phyloP scores from a whole-genome alignment of 2,113 vertebrate species.

The Mustelus asterias region DNA sequence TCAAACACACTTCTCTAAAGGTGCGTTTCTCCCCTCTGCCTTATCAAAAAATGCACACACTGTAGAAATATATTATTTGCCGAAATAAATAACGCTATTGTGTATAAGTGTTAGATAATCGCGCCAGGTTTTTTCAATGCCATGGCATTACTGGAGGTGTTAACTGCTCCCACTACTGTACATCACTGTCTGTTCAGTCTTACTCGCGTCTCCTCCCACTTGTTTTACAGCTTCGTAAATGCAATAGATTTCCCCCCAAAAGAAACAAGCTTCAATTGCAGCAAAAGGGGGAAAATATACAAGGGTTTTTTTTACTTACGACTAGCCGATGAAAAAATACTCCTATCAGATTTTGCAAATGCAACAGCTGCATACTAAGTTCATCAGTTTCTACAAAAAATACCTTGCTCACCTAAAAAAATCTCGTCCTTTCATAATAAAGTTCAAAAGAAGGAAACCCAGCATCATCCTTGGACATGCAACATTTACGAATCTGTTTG shows the following conservation, averaged over 20 bases:
- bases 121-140: not conserved
- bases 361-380: not conserved
- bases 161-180: slow-evolving; percentile 27
- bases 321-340: not conserved
- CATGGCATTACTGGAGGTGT: not conserved
- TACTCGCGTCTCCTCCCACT: slow-evolving; percentile 10
- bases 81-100: not conserved
- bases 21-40: not conserved
- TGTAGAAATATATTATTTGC: not conserved
- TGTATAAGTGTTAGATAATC: not conserved
- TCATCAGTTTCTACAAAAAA: not conserved
- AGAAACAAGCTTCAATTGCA: not conserved
- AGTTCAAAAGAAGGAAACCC: not conserved
- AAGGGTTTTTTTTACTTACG: not conserved
- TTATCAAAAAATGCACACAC: not conserved
- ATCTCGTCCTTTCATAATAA: not conserved
- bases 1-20: not conserved
- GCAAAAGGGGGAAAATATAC: not conserved
- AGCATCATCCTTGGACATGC: not conserved
- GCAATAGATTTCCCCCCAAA: not conserved
- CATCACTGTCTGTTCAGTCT: not conserved
- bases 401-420: not conserved
- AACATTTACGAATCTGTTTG: not conserved
- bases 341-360: not conserved
- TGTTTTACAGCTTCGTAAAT: not conserved